Evolutionary conservation across 2,888 invertebrate genomes (phyloP).

Genomic region (Temnothorax unifasciatus): DNA sequence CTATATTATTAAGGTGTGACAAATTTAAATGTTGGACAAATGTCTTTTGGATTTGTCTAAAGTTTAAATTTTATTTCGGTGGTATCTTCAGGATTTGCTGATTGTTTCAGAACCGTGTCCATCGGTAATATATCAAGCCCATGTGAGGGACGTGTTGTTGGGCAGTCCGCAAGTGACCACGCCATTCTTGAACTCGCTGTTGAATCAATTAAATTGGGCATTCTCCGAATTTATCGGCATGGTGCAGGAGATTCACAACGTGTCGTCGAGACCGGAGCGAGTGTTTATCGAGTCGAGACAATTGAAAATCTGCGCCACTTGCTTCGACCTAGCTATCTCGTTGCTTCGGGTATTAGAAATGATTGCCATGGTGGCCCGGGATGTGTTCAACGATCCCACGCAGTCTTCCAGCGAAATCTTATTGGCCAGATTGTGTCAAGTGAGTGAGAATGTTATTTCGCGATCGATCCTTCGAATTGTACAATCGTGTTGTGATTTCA

Average conservation of each 20-base stretch:
- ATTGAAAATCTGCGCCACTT: slow-evolving; percentile 93
- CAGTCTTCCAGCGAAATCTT: slow-evolving; percentile 91
- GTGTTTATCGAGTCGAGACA: slow-evolving; percentile 91
- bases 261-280: slow-evolving; percentile 88
- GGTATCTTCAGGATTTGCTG: neutral
- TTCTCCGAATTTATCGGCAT: slow-evolving; percentile 95
- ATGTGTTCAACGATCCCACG: slow-evolving; percentile 89
- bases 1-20: neutral
- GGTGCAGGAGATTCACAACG: slow-evolving; percentile 93
- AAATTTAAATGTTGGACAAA: neutral
- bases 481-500: slow-evolving; percentile 75
- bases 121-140: slow-evolving; percentile 89
- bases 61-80: neutral
- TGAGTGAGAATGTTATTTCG: slow-evolving; percentile 73
- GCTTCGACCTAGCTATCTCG: slow-evolving; percentile 93
- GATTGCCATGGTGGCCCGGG: slow-evolving; percentile 90
- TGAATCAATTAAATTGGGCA: slow-evolving; percentile 95
- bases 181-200: slow-evolving; percentile 91
- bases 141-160: slow-evolving; percentile 89
- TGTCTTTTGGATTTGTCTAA: slow-evolving; percentile 7
- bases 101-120: slow-evolving; percentile 89
- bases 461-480: slow-evolving; percentile 16
- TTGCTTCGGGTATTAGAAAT: slow-evolving; percentile 93
- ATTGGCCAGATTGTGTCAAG: slow-evolving; percentile 90
- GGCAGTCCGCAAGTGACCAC: slow-evolving; percentile 90